Conservation (phyloP, 2,113 vertebrate genomes). For the Lichenostomus cassidix region DNA sequence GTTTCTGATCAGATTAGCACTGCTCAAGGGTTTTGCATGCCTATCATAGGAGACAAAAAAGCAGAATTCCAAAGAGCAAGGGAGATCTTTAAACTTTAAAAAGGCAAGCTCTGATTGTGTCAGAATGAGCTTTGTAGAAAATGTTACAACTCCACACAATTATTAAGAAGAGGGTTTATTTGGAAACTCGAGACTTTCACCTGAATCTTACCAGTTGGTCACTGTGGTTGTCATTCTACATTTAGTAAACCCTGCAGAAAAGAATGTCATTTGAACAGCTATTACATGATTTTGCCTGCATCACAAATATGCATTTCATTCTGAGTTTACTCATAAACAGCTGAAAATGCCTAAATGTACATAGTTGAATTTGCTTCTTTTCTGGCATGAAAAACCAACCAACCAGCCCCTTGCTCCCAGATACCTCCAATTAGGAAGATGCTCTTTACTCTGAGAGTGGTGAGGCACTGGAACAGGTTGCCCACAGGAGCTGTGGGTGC, state of each 20-base stretch:
- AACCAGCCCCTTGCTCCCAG: neutral
- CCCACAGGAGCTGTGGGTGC: neutral
- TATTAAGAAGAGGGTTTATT: neutral
- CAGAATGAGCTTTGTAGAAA: neutral
- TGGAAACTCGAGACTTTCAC: neutral
- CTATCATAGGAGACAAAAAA: neutral
- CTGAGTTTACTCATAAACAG: neutral
- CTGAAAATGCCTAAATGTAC: neutral
- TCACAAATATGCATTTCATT: neutral
- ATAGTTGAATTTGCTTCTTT: neutral
- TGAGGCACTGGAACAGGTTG: neutral
- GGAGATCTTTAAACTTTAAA: neutral
- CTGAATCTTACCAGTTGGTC: neutral
- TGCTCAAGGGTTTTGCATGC: neutral
- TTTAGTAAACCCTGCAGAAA: neutral
- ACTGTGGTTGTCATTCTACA: neutral
- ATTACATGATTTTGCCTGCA: neutral
- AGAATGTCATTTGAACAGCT: neutral
- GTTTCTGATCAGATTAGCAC: neutral
- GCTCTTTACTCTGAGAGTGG: neutral
- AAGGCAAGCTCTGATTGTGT: neutral
- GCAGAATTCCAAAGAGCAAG: neutral
- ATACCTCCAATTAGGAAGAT: neutral
- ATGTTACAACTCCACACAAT: neutral
- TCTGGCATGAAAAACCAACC: neutral